These are phyloP conservation scores for Microplitis mediator DNA, from an alignment of 1,140 invertebrate species.

Conservation along the genomic window DNA sequence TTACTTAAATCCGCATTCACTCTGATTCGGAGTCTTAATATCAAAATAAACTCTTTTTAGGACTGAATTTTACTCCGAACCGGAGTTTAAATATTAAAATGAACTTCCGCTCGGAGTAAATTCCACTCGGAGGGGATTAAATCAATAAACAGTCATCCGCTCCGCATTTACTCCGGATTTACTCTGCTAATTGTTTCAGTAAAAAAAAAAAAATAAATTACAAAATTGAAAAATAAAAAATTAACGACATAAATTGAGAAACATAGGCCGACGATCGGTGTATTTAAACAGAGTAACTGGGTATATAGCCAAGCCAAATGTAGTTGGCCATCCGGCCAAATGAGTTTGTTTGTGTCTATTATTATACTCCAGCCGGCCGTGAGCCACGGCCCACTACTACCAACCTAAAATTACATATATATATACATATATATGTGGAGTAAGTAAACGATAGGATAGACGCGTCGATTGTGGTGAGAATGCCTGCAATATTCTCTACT, in stretches of 20 bases:
- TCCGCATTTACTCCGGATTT: no score
- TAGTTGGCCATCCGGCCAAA: slow-evolving; percentile 55
- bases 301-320: slow-evolving; percentile 49
- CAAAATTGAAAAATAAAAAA: background rate
- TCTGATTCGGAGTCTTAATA: no score
- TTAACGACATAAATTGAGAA: background rate
- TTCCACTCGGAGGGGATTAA: no score
- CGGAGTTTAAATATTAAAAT: no score
- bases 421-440: background rate
- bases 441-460: slow-evolving; percentile 12
- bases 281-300: slow-evolving; percentile 44
- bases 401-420: slow-evolving; percentile 14
- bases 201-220: background rate
- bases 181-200: no score
- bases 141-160: no score
- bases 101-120: no score
- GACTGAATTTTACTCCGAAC: no score
- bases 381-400: slow-evolving; percentile 41
- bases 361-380: slow-evolving; percentile 53
- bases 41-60: no score
- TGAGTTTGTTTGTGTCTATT: slow-evolving; percentile 57
- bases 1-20: no score
- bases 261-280: slow-evolving; percentile 2
- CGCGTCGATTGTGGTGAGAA: background rate
- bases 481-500: no score